These are phyloP conservation scores for Uria lomvia DNA, from an alignment of 2,113 vertebrate species.

Conservation along the genomic window DNA sequence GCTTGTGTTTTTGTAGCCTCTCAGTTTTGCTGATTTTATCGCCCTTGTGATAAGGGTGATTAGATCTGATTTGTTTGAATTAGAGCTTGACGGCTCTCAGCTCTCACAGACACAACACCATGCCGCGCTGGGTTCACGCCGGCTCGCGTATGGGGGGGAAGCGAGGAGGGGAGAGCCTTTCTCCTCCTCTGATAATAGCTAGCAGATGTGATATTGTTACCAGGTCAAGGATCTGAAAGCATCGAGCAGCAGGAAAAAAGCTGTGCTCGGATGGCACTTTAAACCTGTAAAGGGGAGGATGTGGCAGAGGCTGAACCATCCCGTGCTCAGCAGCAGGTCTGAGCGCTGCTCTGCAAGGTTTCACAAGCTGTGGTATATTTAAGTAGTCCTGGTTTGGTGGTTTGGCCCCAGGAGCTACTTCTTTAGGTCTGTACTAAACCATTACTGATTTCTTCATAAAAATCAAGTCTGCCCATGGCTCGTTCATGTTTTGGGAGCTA, in stretches of 20 bases:
- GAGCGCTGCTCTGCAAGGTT: background rate
- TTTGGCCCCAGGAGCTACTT: background rate
- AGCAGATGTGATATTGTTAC: conserved; percentile 38
- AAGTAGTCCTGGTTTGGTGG: background rate
- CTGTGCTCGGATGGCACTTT: background rate
- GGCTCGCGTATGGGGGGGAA: background rate
- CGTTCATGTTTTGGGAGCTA: background rate
- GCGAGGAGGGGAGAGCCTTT: background rate
- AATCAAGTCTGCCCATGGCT: background rate
- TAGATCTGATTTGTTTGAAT: conserved; percentile 52
- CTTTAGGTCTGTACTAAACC: background rate
- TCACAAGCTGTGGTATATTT: background rate
- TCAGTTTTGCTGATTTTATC: background rate
- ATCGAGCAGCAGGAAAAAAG: background rate
- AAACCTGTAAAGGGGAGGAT: background rate
- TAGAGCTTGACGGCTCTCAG: background rate
- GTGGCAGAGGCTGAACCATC: background rate
- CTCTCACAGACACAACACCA: conserved; percentile 17
- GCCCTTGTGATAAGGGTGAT: conserved; percentile 4
- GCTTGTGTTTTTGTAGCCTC: background rate
- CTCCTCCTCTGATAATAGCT: background rate
- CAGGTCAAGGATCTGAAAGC: conserved; percentile 15
- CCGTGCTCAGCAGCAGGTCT: background rate
- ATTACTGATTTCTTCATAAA: background rate
- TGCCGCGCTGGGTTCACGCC: fast-evolving